Conservation (phyloP, 2,113 vertebrate species). For the Ctenodactylus gundi region DNA sequence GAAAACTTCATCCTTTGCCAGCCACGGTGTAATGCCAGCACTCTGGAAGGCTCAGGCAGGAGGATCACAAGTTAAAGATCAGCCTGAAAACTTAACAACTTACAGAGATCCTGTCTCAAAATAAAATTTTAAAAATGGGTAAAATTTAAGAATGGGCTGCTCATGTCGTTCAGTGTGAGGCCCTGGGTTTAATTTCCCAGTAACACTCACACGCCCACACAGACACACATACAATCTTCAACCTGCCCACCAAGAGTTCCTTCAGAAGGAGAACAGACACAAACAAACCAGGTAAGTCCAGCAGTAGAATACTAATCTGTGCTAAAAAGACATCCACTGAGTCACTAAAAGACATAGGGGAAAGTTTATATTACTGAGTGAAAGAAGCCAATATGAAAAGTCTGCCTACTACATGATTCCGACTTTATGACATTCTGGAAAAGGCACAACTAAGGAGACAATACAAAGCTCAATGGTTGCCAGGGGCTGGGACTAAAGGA, state of each 20-base stretch:
- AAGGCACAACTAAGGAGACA: neutral
- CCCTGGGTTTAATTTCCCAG: too few relatives aligned
- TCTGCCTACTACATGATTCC: neutral
- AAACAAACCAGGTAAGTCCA: neutral
- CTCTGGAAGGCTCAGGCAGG: too few relatives aligned
- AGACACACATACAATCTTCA: too few relatives aligned
- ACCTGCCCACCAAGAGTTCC: neutral
- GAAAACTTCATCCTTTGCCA: neutral
- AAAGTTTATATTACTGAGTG: neutral
- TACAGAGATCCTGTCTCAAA: too few relatives aligned
- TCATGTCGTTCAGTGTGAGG: too few relatives aligned
- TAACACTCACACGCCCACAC: too few relatives aligned
- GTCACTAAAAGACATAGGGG: neutral
- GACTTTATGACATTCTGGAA: neutral
- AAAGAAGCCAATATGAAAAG: neutral
- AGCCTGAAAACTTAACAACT: too few relatives aligned
- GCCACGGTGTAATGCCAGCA: too few relatives aligned
- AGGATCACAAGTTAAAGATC: too few relatives aligned
- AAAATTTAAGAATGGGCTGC: too few relatives aligned
- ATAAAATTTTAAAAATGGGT: too few relatives aligned
- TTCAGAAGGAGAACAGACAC: neutral
- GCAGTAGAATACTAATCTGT: neutral
- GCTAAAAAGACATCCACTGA: neutral
- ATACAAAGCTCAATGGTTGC: neutral
- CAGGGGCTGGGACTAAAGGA: neutral